A percentile compares a stretch with the other conserved stretches of the same genome.
phyloP scores from a whole-genome alignment of 1,140 invertebrate genomes.

The Helicorthomorpha holstii region DNA sequence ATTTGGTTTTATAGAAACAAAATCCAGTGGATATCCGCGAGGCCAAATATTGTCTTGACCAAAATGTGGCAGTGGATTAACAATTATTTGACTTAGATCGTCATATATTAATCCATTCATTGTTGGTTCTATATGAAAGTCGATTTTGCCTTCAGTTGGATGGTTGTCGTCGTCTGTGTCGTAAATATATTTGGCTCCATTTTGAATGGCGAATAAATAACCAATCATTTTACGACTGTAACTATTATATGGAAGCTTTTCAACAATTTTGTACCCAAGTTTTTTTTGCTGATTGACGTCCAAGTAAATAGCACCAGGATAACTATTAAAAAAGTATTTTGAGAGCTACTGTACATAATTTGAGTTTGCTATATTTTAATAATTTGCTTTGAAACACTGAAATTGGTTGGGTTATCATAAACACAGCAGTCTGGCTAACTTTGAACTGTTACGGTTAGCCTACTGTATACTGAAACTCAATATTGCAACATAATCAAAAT shows the following conservation, averaged over 20 bases:
- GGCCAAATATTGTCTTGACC: background rate
- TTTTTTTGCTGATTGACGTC: background rate
- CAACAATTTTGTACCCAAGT: background rate
- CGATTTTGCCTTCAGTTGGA: background rate
- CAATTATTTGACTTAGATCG: slow-evolving; percentile 9
- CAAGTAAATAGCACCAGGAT: too few species aligned
- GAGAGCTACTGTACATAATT: too few species aligned
- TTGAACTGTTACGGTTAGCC: too few species aligned
- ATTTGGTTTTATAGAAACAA: background rate
- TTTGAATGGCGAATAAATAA: slow-evolving; percentile 14
- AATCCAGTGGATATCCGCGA: background rate
- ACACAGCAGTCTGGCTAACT: too few species aligned
- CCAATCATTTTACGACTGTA: background rate
- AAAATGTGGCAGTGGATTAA: slow-evolving; percentile 14
- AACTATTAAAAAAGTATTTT: too few species aligned
- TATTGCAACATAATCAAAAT: too few species aligned
- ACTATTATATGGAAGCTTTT: too few species aligned
- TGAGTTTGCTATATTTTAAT: too few species aligned
- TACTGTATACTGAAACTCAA: too few species aligned
- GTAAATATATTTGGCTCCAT: slow-evolving; percentile 15
- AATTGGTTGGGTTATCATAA: too few species aligned
- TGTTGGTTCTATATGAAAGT: slow-evolving; percentile 9
- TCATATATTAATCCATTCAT: slow-evolving; percentile 12
- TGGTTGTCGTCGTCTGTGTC: slow-evolving; percentile 11
- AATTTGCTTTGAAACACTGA: too few species aligned